These are phyloP conservation scores for Pogonus chalceus DNA, from an alignment of 1,140 invertebrate genomes.

Conservation along the genomic window DNA sequence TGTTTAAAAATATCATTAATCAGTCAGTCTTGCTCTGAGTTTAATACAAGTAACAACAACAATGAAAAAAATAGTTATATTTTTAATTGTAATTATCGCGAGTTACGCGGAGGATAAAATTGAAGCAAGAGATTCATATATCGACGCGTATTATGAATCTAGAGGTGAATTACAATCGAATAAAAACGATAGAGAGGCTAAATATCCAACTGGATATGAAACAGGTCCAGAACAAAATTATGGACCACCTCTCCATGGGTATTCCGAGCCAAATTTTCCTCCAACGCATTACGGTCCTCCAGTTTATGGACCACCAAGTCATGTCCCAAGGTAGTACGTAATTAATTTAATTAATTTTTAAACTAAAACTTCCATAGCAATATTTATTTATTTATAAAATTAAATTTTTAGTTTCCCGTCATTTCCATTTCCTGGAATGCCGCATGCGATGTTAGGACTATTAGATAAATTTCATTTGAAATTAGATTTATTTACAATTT, in stretches of 20 bases:
- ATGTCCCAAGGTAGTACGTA: neutral
- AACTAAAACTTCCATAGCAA: too few relatives aligned
- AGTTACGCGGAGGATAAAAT: neutral
- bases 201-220: neutral
- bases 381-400: too few relatives aligned
- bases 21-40: too few relatives aligned
- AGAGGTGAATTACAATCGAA: neutral
- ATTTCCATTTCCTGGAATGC: constrained; percentile 33
- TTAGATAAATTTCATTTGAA: constrained; percentile 52
- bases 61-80: constrained; percentile 6
- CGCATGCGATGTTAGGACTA: constrained; percentile 44
- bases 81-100: neutral
- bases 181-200: neutral
- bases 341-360: too few relatives aligned
- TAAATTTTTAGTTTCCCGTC: constrained; percentile 2
- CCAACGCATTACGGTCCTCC: constrained; percentile 32
- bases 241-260: constrained; percentile 29
- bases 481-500: constrained; percentile 58
- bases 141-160: constrained; percentile 1
- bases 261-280: constrained; percentile 22
- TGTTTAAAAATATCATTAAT: too few relatives aligned
- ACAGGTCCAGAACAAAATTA: constrained; percentile 28
- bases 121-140: neutral
- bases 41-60: too few relatives aligned
- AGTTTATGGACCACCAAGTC: neutral